These are phyloP conservation scores for Peromyscus polionotus DNA, from an alignment of 2,113 vertebrate genomes.

Conservation along the genomic window DNA sequence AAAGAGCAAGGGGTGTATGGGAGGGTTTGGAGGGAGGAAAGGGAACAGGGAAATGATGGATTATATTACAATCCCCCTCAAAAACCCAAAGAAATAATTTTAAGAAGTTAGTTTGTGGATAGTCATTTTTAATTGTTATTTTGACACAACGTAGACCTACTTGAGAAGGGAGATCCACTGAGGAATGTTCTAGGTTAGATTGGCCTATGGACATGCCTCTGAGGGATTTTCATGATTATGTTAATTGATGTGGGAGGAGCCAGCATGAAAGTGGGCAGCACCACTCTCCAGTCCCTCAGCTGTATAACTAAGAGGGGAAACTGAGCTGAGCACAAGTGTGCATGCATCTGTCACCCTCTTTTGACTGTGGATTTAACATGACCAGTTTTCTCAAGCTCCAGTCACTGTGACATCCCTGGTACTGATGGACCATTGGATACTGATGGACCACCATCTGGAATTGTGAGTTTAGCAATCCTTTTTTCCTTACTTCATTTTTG, in stretches of 20 bases:
- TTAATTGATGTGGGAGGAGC: neutral
- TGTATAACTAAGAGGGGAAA: too few species aligned
- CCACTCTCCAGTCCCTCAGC: neutral
- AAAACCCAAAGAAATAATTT: neutral
- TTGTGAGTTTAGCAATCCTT: too few species aligned
- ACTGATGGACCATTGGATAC: neutral
- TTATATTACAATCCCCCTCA: neutral
- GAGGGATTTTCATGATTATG: neutral
- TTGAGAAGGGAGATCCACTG: neutral
- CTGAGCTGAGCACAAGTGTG: neutral
- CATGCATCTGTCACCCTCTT: neutral
- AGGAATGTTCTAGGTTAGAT: too few species aligned
- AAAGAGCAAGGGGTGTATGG: neutral
- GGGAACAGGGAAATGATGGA: neutral
- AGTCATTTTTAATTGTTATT: neutral
- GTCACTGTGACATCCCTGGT: neutral
- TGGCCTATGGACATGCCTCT: neutral
- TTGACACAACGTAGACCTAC: neutral
- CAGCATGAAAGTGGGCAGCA: neutral
- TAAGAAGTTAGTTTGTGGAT: neutral
- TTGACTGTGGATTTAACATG: neutral
- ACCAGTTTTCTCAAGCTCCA: neutral
- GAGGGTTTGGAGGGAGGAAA: neutral
- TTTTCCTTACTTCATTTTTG: neutral
- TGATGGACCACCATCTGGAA: neutral